Conservation (phyloP, 53 echinoderm and acorn worm species). For the Astropecten irregularis region DNA sequence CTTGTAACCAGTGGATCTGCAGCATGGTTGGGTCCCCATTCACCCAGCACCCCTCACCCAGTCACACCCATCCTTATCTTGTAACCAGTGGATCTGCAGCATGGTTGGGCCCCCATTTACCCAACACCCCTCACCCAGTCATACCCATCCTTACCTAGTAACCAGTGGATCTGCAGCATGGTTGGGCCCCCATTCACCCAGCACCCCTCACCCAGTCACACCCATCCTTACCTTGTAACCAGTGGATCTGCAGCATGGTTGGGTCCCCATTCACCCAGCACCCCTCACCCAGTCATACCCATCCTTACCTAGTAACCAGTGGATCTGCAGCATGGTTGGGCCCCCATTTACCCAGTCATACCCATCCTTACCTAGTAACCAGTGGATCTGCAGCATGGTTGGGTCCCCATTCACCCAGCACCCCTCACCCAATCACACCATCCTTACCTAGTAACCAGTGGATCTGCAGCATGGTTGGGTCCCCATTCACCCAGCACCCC, state of each 20-base stretch:
- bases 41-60: conserved; percentile 78
- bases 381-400: conserved; percentile 98
- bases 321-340: conserved; percentile 97
- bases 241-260: conserved; percentile 98
- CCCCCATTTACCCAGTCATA: conserved; percentile 83
- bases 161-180: too few relatives aligned
- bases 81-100: too few relatives aligned
- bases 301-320: too few relatives aligned
- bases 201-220: conserved; percentile 69
- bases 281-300: conserved; percentile 75
- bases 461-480: conserved; percentile 95
- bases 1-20: too few relatives aligned
- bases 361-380: too few relatives aligned
- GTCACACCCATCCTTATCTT: conserved; percentile 76
- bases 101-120: conserved; percentile 93
- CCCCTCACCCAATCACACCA: conserved; percentile 77
- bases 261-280: conserved; percentile 86
- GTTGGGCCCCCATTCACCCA: conserved; percentile 91
- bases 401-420: conserved; percentile 86
- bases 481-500: conserved; percentile 87
- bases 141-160: conserved; percentile 88
- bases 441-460: too few relatives aligned
- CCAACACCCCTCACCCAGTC: conserved; percentile 72
- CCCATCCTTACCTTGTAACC: conserved; percentile 91
- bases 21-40: conserved; percentile 94